A percentile compares a stretch with the other conserved stretches of the same genome.
Evolutionary conservation across 2,113 vertebrate genomes (phyloP).

Genomic region (Ptyas mucosa): DNA sequence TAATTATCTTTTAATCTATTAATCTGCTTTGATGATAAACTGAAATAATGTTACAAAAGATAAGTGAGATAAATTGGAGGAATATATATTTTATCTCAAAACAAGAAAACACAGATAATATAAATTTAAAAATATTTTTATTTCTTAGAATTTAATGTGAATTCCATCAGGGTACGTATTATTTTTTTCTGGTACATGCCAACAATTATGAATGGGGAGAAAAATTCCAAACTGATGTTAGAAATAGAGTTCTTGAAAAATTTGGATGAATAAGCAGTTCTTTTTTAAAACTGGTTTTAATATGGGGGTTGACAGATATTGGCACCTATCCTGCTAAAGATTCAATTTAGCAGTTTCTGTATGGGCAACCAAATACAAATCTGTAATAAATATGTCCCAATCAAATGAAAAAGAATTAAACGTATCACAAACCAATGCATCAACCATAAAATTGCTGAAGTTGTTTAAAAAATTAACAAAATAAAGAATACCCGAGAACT

Average conservation of each 20-base stretch:
- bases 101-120: slow-evolving; percentile 16
- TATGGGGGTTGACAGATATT: slow-evolving; percentile 42
- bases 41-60: background rate
- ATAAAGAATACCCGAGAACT: slow-evolving; percentile 23
- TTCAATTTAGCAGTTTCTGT: slow-evolving; percentile 42
- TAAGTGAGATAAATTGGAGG: background rate
- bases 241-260: slow-evolving; percentile 32
- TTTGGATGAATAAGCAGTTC: slow-evolving; percentile 36
- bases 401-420: slow-evolving; percentile 44
- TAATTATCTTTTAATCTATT: background rate
- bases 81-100: background rate
- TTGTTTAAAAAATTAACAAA: slow-evolving; percentile 32
- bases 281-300: slow-evolving; percentile 32
- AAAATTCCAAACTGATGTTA: background rate
- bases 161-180: background rate
- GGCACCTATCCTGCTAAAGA: slow-evolving; percentile 48
- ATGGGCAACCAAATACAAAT: slow-evolving; percentile 10
- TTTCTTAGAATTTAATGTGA: background rate
- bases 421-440: slow-evolving; percentile 21
- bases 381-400: slow-evolving; percentile 32
- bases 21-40: background rate
- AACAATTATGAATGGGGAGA: background rate
- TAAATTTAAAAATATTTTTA: background rate
- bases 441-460: slow-evolving; percentile 25
- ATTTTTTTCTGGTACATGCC: background rate